phyloP scores from a whole-genome alignment of 2,113 vertebrate genomes.

The Grantiella picta region DNA sequence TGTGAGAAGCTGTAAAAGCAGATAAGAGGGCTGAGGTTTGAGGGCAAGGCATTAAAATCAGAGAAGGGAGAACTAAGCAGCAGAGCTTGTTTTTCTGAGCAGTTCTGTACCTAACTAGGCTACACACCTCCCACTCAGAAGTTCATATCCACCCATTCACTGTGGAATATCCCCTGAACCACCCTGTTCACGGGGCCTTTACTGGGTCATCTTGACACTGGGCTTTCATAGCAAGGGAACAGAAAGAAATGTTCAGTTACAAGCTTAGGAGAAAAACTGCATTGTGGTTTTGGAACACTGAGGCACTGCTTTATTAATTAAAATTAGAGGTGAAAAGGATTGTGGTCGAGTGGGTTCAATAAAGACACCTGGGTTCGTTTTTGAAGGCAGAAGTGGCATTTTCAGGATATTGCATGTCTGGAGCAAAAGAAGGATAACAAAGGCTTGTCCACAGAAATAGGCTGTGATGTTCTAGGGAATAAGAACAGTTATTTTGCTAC shows the following conservation, averaged over 20 bases:
- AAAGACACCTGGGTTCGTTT: not conserved
- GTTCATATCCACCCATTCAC: not conserved
- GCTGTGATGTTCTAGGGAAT: not conserved
- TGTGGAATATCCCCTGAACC: not conserved
- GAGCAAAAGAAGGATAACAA: not conserved
- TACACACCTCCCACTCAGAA: fast-evolving
- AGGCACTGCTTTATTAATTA: not conserved
- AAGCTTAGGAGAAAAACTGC: not conserved
- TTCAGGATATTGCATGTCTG: not conserved
- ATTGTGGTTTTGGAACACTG: not conserved
- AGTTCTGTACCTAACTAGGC: not conserved
- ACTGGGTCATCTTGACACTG: not conserved
- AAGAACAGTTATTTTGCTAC: not conserved
- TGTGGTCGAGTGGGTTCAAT: not conserved
- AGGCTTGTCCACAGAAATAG: not conserved
- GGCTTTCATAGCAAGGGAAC: not conserved
- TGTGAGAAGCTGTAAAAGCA: conserved; percentile 57
- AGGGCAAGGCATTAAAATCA: conserved; percentile 10
- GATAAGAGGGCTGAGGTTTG: conserved; percentile 44
- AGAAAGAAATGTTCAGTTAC: not conserved
- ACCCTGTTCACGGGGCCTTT: not conserved
- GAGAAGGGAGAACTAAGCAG: not conserved
- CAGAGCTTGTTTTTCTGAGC: not conserved
- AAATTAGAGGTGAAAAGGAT: not conserved
- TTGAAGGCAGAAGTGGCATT: not conserved